Conservation (phyloP, 2,888 invertebrate genomes). For the Rhodophaea formosa region DNA sequence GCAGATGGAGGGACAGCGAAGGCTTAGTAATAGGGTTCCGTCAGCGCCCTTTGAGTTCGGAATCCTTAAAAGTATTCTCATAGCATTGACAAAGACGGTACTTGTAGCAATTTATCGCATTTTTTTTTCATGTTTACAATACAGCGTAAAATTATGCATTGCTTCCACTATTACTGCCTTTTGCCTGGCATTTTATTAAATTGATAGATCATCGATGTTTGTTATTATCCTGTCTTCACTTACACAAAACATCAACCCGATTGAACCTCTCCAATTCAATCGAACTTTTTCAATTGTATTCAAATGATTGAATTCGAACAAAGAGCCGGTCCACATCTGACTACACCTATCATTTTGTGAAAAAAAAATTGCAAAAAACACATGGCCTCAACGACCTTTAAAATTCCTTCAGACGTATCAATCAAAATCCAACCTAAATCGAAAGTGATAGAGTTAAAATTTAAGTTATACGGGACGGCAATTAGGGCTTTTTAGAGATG, state of each 20-base stretch:
- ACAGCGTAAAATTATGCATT: too few species aligned
- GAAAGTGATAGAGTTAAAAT: conserved; percentile 36
- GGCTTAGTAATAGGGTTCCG: too few species aligned
- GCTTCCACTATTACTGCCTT: too few species aligned
- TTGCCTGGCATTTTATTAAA: too few species aligned
- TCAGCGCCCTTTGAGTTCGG: too few species aligned
- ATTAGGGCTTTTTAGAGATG: conserved; percentile 44
- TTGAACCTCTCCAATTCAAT: conserved; percentile 15
- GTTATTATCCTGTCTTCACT: neutral
- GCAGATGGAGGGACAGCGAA: too few species aligned
- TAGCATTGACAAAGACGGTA: too few species aligned
- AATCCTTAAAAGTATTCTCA: too few species aligned
- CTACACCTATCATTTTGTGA: conserved; percentile 53
- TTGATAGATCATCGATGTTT: neutral
- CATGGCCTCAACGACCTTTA: conserved; percentile 70
- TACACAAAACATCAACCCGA: neutral
- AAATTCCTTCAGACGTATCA: conserved; percentile 52
- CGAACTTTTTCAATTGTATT: conserved; percentile 16
- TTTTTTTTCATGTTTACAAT: too few species aligned
- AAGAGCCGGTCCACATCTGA: conserved; percentile 30
- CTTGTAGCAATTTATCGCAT: too few species aligned
- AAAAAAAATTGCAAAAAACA: conserved; percentile 71
- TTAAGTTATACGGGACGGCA: conserved; percentile 20
- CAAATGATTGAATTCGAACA: conserved; percentile 29
- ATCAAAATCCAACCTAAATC: conserved; percentile 31